phyloP scores from a whole-genome alignment of 2,888 invertebrate species.

The Eutolmus rufibarbis region DNA sequence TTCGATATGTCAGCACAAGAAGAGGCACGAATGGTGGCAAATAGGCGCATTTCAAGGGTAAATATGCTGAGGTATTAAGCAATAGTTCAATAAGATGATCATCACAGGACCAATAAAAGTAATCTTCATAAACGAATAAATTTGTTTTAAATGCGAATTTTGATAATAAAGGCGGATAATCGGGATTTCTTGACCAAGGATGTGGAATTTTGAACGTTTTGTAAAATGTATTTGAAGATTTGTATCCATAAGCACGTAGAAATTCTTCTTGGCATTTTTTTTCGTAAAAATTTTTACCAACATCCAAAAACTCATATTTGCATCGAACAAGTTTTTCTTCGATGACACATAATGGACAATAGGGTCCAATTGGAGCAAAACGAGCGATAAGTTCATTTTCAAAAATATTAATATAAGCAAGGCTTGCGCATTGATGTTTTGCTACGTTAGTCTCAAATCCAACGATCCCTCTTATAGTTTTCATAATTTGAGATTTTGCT shows the following conservation, averaged over 20 bases:
- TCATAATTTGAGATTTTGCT: constrained; percentile 59
- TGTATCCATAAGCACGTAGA: constrained; percentile 46
- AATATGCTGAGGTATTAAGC: constrained; percentile 61
- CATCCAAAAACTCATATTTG: constrained; percentile 45
- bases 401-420: constrained; percentile 67
- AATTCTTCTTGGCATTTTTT: constrained; percentile 46
- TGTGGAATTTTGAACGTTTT: constrained; percentile 51
- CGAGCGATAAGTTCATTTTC: constrained; percentile 65
- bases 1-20: constrained; percentile 61
- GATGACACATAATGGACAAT: constrained; percentile 70
- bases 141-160: constrained; percentile 60
- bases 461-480: constrained; percentile 63
- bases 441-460: constrained; percentile 65
- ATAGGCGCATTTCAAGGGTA: constrained; percentile 60
- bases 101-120: constrained; percentile 70
- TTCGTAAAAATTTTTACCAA: constrained; percentile 45
- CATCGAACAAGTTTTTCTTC: constrained; percentile 49
- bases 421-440: constrained; percentile 63
- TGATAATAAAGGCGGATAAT: constrained; percentile 51
- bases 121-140: constrained; percentile 66
- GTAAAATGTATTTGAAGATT: constrained; percentile 41
- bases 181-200: constrained; percentile 63
- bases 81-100: constrained; percentile 65
- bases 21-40: constrained; percentile 65
- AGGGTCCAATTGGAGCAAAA: constrained; percentile 65